Evolutionary conservation across 2,113 vertebrate genomes (phyloP).

Genomic region (Brachyhypopomus gauderio): DNA sequence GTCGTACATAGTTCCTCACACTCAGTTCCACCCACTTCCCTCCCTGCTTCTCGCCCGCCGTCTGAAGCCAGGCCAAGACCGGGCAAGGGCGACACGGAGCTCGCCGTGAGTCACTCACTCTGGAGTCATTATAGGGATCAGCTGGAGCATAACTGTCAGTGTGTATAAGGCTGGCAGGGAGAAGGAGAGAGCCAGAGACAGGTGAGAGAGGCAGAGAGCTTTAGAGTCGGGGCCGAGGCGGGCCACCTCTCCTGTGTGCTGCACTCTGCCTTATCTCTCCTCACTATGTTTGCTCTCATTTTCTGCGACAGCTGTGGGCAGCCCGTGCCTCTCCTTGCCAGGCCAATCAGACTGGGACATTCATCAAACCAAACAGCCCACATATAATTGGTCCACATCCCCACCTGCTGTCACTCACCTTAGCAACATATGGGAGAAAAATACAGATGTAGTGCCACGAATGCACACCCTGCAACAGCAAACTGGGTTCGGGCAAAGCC

Average conservation of each 20-base stretch:
- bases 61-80: background rate
- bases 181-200: slow-evolving; percentile 58
- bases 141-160: slow-evolving; percentile 63
- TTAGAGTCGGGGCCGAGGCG: slow-evolving; percentile 49
- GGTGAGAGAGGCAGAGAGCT: slow-evolving; percentile 60
- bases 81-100: background rate
- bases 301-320: slow-evolving; percentile 73
- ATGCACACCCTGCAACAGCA: slow-evolving; percentile 61
- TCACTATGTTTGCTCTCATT: slow-evolving; percentile 76
- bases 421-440: slow-evolving; percentile 62
- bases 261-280: slow-evolving; percentile 36
- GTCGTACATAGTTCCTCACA: background rate
- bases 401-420: slow-evolving; percentile 79
- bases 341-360: slow-evolving; percentile 70
- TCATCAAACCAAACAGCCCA: slow-evolving; percentile 75
- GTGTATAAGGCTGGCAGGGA: slow-evolving; percentile 56
- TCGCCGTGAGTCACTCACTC: slow-evolving; percentile 22
- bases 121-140: slow-evolving; percentile 39
- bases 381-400: slow-evolving; percentile 77
- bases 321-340: slow-evolving; percentile 64
- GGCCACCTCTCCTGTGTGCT: slow-evolving; percentile 35
- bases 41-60: background rate
- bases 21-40: background rate
- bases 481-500: slow-evolving; percentile 45
- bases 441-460: slow-evolving; percentile 70